These are phyloP conservation scores for Napeogenes sylphis DNA, from an alignment of 2,888 invertebrate species.

Conservation along the genomic window DNA sequence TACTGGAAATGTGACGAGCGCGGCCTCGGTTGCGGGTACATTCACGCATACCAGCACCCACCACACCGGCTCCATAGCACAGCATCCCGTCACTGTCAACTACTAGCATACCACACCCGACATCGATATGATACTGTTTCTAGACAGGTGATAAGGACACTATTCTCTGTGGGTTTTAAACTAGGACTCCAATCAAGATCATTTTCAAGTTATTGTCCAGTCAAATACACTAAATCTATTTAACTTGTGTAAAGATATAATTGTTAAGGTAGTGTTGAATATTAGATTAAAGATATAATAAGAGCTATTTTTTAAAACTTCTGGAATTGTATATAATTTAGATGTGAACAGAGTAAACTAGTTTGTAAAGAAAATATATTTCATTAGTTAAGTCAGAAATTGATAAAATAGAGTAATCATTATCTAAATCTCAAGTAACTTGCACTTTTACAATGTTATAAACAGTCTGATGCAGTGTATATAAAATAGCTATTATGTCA, in stretches of 20 bases:
- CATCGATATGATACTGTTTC: slow-evolving; percentile 12
- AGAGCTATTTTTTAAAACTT: slow-evolving; percentile 5
- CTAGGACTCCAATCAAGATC: background rate
- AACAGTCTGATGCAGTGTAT: slow-evolving; percentile 24
- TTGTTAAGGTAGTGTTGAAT: slow-evolving; percentile 1
- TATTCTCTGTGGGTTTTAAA: background rate
- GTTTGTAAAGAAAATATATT: slow-evolving; percentile 13
- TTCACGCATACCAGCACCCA: slow-evolving; percentile 51
- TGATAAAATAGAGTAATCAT: background rate
- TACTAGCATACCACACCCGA: slow-evolving; percentile 51
- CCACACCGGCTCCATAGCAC: slow-evolving; percentile 56
- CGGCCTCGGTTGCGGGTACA: slow-evolving; percentile 41
- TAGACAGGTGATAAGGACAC: slow-evolving; percentile 16
- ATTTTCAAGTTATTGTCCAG: background rate
- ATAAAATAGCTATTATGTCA: slow-evolving; percentile 26
- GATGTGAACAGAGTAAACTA: slow-evolving; percentile 19
- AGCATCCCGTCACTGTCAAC: slow-evolving; percentile 72
- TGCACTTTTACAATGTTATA: slow-evolving; percentile 15
- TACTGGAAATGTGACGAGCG: slow-evolving; percentile 36
- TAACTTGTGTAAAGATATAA: background rate
- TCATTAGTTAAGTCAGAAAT: background rate
- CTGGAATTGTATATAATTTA: slow-evolving; percentile 7
- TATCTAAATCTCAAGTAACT: background rate
- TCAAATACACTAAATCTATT: background rate
- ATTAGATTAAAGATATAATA: background rate